Base-by-base conservation (phyloP, 1,140 invertebrate genomes). In the Saccostrea echinata region DNA sequence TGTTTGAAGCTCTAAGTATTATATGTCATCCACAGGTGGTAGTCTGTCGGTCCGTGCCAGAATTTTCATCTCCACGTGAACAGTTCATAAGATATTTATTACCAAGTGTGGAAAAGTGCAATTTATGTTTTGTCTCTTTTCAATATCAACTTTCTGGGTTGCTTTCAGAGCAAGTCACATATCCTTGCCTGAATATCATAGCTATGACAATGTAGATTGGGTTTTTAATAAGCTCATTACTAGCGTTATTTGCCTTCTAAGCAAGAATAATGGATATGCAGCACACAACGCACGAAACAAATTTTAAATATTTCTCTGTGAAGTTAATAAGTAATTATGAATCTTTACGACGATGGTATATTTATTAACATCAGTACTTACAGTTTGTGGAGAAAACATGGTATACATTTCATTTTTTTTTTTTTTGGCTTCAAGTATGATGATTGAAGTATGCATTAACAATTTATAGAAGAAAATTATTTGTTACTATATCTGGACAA, bases 71-170 rank as follows among this genome's bases (percentile, higher is more conserved):
- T 30, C 24, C 27, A 30, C 68, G 68, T 76, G 68, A 76, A 76
- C 68, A 30, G 68, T 76, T 76, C 68, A 76, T 76, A 76, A 76
- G 68, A 76, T 76, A 76, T 76, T 76, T 76, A 76, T 76, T 76
- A 76, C 68, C 27, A 33, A 76, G 68, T 76, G 68, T 76, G 30
- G 68, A 76, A 76, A 76, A 76, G 68, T 76, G 68, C 68, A 76
- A 76, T 76, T 76, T 76, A 76, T 76, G 68, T 76, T 76, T 76
- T 76, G 30, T 76, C 68, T 30, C 16, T 76, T 76, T 76, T 71
- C 27, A 76, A 76, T 76, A 76, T 76, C 68, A 76, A 30, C 68
- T 76, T 76, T 76, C 68, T 76, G 30, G 27, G 24, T 76, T 71
- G 68, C 68, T 76, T 76, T 30, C 68, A 27, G 24, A 33, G 30